These are phyloP conservation scores for Fregetta grallaria DNA, from an alignment of 2,113 vertebrate genomes.

Conservation along the genomic window DNA sequence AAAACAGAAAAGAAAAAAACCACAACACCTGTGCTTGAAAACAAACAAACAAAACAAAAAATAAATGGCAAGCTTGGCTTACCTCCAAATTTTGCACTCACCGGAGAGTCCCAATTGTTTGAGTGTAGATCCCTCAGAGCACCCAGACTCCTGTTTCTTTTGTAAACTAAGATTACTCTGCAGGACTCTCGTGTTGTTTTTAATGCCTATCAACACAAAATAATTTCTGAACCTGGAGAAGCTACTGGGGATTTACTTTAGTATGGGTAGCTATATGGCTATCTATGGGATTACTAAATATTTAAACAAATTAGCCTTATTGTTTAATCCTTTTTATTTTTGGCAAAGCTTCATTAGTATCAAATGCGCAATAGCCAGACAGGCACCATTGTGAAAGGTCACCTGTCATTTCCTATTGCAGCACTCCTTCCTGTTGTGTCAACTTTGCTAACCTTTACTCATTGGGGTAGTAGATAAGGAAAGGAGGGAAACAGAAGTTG, in stretches of 20 bases:
- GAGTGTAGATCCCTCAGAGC: background rate
- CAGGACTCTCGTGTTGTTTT: background rate
- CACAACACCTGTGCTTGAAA: constrained; percentile 3
- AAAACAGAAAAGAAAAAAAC: background rate
- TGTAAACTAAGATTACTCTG: background rate
- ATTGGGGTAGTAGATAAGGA: background rate
- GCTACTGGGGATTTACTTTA: background rate
- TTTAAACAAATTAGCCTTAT: background rate
- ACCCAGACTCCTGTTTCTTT: background rate
- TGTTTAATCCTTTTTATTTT: background rate
- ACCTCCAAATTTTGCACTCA: background rate
- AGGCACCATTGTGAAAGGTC: constrained; percentile 10
- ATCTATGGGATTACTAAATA: background rate
- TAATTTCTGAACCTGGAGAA: constrained; percentile 4
- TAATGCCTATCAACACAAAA: background rate
- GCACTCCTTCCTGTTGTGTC: background rate
- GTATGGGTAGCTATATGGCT: background rate
- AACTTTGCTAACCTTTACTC: constrained; percentile 15
- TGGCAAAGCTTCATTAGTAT: constrained; percentile 5
- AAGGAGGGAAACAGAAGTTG: background rate
- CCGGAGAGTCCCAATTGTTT: background rate
- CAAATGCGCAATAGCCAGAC: constrained; percentile 1
- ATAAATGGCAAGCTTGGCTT: background rate
- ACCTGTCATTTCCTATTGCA: constrained; percentile 5
- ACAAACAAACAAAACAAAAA: background rate